Percentiles rank a stretch among this genome's conserved stretches.
Conservation (phyloP, 2,888 invertebrate genomes). For the Xanthia togata region DNA sequence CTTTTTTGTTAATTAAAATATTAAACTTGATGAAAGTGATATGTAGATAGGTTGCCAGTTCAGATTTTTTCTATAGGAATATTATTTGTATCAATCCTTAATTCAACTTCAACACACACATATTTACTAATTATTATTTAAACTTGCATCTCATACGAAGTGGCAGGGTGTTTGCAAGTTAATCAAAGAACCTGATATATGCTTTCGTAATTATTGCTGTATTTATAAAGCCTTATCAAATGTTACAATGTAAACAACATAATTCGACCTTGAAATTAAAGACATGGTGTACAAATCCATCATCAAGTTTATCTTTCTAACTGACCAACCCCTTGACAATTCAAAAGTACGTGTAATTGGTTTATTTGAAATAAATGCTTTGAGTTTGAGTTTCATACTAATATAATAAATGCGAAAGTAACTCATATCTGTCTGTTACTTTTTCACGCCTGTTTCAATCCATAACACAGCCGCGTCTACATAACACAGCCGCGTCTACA, state of each 20-base stretch:
- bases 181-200: conserved; percentile 17
- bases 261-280: neutral
- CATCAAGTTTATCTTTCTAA: no score
- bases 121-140: neutral
- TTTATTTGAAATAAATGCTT: no score
- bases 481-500: no score
- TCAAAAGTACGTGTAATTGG: no score
- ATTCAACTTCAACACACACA: neutral
- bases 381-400: no score
- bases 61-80: neutral
- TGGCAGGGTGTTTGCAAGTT: conserved; percentile 22
- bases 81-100: neutral
- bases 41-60: neutral
- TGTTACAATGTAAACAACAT: neutral
- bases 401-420: no score
- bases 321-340: no score
- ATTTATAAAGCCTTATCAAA: conserved; percentile 15
- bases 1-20: neutral
- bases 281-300: no score
- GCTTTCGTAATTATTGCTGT: conserved; percentile 23
- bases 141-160: neutral
- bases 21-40: neutral
- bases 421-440: no score
- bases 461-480: no score
- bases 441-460: no score